Evolutionary conservation across 92 coral and sea anemone species (phyloP).

Genomic region (Porites rus): DNA sequence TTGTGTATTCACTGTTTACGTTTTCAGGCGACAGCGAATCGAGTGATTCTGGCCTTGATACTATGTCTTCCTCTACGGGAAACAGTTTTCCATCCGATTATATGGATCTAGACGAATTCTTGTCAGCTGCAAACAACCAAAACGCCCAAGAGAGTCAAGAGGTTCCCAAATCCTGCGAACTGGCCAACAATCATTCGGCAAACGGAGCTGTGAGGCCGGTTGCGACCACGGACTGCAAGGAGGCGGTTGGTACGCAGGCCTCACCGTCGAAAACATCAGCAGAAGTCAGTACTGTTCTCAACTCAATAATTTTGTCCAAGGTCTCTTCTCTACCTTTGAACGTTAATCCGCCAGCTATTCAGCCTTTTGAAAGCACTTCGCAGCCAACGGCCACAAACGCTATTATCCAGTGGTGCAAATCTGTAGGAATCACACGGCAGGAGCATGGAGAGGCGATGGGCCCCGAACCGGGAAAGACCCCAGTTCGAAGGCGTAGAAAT

Average conservation of each 20-base stretch:
- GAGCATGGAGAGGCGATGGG: constrained; percentile 11
- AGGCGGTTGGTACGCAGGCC: neutral
- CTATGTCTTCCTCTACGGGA: constrained; percentile 49
- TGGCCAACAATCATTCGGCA: neutral
- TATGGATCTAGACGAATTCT: constrained; percentile 78
- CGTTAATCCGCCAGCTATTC: constrained; percentile 7
- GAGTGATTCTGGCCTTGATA: constrained; percentile 75
- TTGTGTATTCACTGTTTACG: neutral
- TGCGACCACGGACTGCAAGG: neutral
- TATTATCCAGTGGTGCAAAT: constrained; percentile 41
- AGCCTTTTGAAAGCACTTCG: constrained; percentile 4
- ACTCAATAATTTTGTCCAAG: constrained; percentile 17
- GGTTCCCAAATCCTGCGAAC: constrained; percentile 1
- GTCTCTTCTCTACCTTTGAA: constrained; percentile 11
- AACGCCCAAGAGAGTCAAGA: constrained; percentile 21
- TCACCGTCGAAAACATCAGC: neutral
- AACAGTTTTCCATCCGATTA: constrained; percentile 66
- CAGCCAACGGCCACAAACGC: constrained; percentile 36
- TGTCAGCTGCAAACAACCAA: constrained; percentile 50
- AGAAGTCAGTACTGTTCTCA: neutral
- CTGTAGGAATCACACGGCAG: constrained; percentile 10
- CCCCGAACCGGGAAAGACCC: constrained; percentile 5
- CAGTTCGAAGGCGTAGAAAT: constrained; percentile 25
- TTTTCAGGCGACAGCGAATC: constrained; percentile 63
- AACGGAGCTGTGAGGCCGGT: neutral